A percentile compares a stretch with the other conserved stretches of the same genome.
Conservation (phyloP, 2,113 vertebrate genomes). For the Dicentrarchus labrax region DNA sequence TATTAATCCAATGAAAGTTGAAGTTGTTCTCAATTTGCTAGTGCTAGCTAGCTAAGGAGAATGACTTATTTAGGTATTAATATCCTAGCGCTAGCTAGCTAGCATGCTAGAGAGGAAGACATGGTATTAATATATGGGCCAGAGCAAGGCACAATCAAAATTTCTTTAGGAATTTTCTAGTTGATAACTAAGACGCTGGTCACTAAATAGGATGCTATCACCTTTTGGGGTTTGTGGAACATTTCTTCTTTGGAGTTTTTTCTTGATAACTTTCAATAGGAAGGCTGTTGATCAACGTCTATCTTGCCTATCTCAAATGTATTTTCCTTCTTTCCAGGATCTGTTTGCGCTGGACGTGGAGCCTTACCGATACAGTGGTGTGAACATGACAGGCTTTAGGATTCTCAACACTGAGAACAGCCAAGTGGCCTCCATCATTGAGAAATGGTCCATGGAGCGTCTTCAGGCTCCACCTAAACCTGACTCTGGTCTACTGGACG, state of each 20-base stretch:
- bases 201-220: not conserved
- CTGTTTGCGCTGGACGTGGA: constrained; percentile 97
- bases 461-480: constrained; percentile 97
- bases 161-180: too few species aligned
- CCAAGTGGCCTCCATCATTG: constrained; percentile 97
- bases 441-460: constrained; percentile 99
- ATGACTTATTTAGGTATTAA: too few species aligned
- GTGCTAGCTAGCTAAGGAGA: too few species aligned
- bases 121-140: too few species aligned
- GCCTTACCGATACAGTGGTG: constrained; percentile 96
- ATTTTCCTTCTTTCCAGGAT: constrained; percentile 83
- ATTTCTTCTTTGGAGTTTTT: too few species aligned
- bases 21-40: too few species aligned
- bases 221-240: not conserved
- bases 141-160: too few species aligned
- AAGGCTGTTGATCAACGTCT: not conserved
- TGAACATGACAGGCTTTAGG: constrained; percentile 99
- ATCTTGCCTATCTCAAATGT: not conserved
- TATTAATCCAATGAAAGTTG: too few species aligned
- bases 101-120: too few species aligned
- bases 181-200: not conserved
- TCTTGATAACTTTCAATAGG: not conserved
- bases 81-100: too few species aligned
- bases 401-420: constrained; percentile 97
- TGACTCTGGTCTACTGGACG: constrained; percentile 98